Conservation (phyloP, 2,113 vertebrate genomes). For the Protobothrops flavoviridis region DNA sequence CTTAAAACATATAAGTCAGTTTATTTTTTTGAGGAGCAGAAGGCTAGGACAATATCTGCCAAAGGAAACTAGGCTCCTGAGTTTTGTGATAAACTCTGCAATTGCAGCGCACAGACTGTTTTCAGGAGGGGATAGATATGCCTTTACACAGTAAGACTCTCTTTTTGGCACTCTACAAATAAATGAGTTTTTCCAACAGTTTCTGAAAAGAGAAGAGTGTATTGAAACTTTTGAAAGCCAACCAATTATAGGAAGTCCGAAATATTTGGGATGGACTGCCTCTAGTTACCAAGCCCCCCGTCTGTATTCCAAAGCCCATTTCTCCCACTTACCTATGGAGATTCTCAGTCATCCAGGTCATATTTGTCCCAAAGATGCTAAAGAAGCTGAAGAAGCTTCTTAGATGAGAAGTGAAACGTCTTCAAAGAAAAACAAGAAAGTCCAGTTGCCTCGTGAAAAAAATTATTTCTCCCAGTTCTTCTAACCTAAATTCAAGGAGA, state of each 20-base stretch:
- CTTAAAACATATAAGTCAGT: background rate
- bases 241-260: background rate
- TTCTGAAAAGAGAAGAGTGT: background rate
- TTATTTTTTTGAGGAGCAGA: background rate
- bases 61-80: background rate
- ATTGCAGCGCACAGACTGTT: background rate
- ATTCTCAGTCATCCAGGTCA: too few relatives aligned
- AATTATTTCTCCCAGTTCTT: background rate
- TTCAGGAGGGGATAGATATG: background rate
- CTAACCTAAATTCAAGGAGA: background rate
- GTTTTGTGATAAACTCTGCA: background rate
- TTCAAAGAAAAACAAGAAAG: too few relatives aligned
- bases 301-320: background rate
- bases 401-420: too few relatives aligned
- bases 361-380: too few relatives aligned
- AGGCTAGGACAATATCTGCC: background rate
- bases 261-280: background rate
- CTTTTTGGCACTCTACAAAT: background rate
- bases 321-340: background rate
- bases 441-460: too few relatives aligned
- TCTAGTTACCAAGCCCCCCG: background rate
- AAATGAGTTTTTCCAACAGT: background rate
- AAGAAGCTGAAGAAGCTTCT: too few relatives aligned
- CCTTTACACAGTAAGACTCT: background rate
- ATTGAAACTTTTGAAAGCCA: background rate